Conservation (phyloP, 37 sponge, comb jelly and placozoan genomes). For the Bolinopsis microptera region DNA sequence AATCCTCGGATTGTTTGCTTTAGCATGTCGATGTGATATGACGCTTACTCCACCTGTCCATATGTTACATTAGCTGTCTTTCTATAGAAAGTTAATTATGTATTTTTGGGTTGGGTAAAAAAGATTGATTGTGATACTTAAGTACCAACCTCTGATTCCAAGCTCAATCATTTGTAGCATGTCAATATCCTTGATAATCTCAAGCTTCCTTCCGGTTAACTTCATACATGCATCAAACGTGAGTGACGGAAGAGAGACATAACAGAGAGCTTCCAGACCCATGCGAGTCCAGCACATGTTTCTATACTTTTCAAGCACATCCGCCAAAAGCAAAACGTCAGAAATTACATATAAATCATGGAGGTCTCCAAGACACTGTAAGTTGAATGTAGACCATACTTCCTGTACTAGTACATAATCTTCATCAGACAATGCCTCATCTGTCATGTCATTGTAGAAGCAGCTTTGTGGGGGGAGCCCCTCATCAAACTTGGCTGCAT, state of each 20-base stretch:
- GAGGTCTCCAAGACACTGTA: background rate
- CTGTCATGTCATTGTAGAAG: background rate
- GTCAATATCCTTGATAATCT: slow-evolving; percentile 57
- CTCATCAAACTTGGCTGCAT: slow-evolving; percentile 15
- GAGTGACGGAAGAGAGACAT: slow-evolving; percentile 42
- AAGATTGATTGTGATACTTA: no score
- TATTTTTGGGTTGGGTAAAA: no score
- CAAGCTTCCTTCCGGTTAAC: background rate
- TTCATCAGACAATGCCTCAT: background rate
- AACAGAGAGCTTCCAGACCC: slow-evolving; percentile 55
- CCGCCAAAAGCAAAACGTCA: slow-evolving; percentile 38
- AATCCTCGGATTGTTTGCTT: background rate
- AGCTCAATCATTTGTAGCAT: slow-evolving; percentile 63
- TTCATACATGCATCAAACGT: slow-evolving; percentile 64
- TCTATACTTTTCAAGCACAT: slow-evolving; percentile 38
- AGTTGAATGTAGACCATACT: background rate
- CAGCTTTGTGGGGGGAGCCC: background rate
- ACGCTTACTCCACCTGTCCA: slow-evolving; percentile 1
- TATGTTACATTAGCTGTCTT: no score
- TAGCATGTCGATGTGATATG: slow-evolving; percentile 18
- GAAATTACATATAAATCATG: background rate
- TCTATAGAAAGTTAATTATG: no score
- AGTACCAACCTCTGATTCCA: slow-evolving; percentile 53
- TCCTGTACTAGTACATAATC: background rate
- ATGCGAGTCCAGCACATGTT: slow-evolving; percentile 45